Conservation (phyloP, 2,888 invertebrate species). For the Ectemnius lituratus region DNA sequence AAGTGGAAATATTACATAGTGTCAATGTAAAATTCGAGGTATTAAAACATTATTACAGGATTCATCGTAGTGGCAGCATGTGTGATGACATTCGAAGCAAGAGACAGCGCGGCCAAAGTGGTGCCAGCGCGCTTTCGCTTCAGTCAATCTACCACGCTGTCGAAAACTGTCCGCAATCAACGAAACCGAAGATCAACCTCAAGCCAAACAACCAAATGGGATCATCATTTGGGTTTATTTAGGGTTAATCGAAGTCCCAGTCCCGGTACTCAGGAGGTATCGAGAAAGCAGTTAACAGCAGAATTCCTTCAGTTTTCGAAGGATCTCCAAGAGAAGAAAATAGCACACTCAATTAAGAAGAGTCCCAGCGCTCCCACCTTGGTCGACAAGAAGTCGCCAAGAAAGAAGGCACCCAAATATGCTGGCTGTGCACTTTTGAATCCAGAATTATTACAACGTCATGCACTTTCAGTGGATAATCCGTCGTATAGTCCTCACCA, state of each 20-base stretch:
- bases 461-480: slow-evolving; percentile 91
- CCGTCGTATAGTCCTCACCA: slow-evolving; percentile 79
- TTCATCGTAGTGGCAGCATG: slow-evolving; percentile 98
- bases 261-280: slow-evolving; percentile 75
- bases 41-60: slow-evolving; percentile 79
- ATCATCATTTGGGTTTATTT: slow-evolving; percentile 85
- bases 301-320: slow-evolving; percentile 75
- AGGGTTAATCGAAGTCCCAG: slow-evolving; percentile 79
- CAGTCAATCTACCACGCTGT: slow-evolving; percentile 67
- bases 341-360: slow-evolving; percentile 74
- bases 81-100: slow-evolving; percentile 98
- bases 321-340: slow-evolving; percentile 68
- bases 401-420: slow-evolving; percentile 69
- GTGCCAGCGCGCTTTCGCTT: slow-evolving; percentile 86
- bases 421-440: slow-evolving; percentile 81
- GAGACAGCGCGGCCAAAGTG: slow-evolving; percentile 95
- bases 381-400: slow-evolving; percentile 75
- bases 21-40: not conserved
- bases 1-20: no score
- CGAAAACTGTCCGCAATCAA: slow-evolving; percentile 67
- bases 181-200: slow-evolving; percentile 78
- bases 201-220: slow-evolving; percentile 80
- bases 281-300: slow-evolving; percentile 73
- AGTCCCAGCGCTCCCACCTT: slow-evolving; percentile 83
- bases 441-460: slow-evolving; percentile 85